These are phyloP conservation scores for Motacilla alba DNA, from an alignment of 2,113 vertebrate genomes.

Conservation along the genomic window DNA sequence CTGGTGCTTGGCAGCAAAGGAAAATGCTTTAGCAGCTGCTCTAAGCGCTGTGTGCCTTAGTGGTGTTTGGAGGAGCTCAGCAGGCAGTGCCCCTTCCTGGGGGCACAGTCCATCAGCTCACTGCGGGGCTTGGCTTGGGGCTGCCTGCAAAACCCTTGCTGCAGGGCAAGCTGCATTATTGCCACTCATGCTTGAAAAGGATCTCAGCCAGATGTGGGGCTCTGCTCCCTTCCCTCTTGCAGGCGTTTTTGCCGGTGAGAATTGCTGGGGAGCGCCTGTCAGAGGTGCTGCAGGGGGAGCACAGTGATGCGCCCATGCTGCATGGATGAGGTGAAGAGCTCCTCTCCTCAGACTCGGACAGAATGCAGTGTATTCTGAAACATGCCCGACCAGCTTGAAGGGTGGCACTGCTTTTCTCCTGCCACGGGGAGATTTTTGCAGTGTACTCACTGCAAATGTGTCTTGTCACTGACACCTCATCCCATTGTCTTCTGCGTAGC, in stretches of 20 bases:
- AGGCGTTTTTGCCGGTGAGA: background rate
- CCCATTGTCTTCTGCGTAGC: background rate
- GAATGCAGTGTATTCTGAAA: background rate
- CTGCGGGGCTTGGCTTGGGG: background rate
- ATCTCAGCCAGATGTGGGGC: background rate
- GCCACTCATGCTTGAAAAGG: background rate
- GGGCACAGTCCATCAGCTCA: background rate
- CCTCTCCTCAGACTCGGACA: background rate
- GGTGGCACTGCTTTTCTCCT: background rate
- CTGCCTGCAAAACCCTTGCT: background rate
- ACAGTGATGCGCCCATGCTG: background rate
- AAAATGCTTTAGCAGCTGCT: background rate
- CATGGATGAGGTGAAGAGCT: background rate
- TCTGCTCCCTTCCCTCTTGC: background rate
- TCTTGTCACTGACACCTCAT: background rate
- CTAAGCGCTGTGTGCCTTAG: background rate
- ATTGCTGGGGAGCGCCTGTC: background rate
- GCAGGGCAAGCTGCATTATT: background rate
- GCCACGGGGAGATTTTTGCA: background rate
- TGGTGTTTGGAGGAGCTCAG: background rate
- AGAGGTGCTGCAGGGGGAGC: background rate
- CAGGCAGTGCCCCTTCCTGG: background rate
- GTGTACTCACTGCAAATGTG: background rate
- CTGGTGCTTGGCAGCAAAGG: background rate
- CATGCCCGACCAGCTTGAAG: background rate